Base-by-base conservation (phyloP, 2,888 invertebrate genomes). In the Elmis aenea region DNA sequence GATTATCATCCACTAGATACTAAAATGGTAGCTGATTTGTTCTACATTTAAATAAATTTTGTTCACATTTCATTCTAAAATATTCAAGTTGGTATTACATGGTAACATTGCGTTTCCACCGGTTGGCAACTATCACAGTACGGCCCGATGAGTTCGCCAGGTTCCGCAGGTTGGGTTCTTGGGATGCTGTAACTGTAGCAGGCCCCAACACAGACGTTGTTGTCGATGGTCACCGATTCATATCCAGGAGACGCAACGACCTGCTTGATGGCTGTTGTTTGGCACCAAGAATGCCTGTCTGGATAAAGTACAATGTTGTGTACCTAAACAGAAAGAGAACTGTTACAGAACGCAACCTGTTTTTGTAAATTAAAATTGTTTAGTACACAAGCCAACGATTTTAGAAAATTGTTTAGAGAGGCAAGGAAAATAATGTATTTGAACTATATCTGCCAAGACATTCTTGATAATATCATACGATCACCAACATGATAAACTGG, bases 51-150 rank as follows among this genome's bases (percentile, higher is more conserved):
- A n/a, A n/a, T n/a, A n/a, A n/a, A n/a, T n/a, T n/a, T n/a, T n/a
- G n/a, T n/a, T n/a, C n/a, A n/a, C n/a, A n/a, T n/a, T n/a, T n/a
- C n/a, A n/a, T n/a, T n/a, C n/a, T n/a, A n/a, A n/a, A n/a, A n/a
- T n/a, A n/a, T n/a, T n/a, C n/a, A n/a, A n/a, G n/a, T n/a, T n/a
- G n/a, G n/a, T n/a, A n/a, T 64, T 63, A 80, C 81, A 55, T 79
- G 78, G 52, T 77, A 79, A 74, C 81, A 81, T 44, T 74, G 69
- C 18, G 76, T 76, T 42, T 74, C 72, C 1, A 75, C 69, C 1
- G 81, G 81, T 56, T 81, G 80, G 52, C 81, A 82, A 41, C 81
- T 80, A 60, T 82, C 82, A 57, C 82, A 82, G 55, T 82, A 82
- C 2, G 81, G 80, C 21, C 73, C 69, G 34, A 74, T 73, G 2